These are phyloP conservation scores for Spea bombifrons DNA, from an alignment of 2,113 vertebrate genomes.

Conservation along the genomic window DNA sequence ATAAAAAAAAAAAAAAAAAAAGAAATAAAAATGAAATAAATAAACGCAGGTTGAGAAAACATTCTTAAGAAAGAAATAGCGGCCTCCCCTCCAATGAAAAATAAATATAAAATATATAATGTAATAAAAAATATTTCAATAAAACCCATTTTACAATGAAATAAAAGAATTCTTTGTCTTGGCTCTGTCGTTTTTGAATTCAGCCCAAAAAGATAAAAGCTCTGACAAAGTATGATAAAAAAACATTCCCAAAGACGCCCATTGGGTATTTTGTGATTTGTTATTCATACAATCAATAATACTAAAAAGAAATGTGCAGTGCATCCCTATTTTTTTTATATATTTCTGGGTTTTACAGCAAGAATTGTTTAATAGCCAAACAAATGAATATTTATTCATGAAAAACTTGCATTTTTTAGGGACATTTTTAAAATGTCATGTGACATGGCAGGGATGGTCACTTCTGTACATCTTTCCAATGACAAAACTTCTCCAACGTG, in stretches of 20 bases:
- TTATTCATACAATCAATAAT: conserved; percentile 15
- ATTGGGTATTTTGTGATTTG: background rate
- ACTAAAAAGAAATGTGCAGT: conserved; percentile 5
- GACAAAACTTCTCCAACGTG: too few species aligned
- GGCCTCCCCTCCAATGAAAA: background rate
- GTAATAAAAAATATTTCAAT: conserved; percentile 6
- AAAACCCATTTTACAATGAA: background rate
- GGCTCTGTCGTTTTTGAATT: conserved; percentile 10
- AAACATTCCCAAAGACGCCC: conserved; percentile 32
- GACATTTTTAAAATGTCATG: too few species aligned
- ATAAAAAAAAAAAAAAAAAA: conserved; percentile 14
- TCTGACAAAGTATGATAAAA: conserved; percentile 3
- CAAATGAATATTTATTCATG: too few species aligned
- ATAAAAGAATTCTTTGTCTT: background rate
- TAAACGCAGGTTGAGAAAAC: background rate
- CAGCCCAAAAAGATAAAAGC: conserved; percentile 4
- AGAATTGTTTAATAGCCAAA: too few species aligned
- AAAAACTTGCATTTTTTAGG: too few species aligned
- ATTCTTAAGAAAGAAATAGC: background rate
- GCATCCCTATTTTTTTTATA: conserved; percentile 11
- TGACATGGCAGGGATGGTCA: background rate
- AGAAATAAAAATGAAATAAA: background rate
- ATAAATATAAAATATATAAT: background rate
- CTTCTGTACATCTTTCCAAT: background rate
- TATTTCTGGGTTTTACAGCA: too few species aligned